These are phyloP conservation scores for Ellobium chinense DNA, from an alignment of 2,888 invertebrate species.

Conservation along the genomic window DNA sequence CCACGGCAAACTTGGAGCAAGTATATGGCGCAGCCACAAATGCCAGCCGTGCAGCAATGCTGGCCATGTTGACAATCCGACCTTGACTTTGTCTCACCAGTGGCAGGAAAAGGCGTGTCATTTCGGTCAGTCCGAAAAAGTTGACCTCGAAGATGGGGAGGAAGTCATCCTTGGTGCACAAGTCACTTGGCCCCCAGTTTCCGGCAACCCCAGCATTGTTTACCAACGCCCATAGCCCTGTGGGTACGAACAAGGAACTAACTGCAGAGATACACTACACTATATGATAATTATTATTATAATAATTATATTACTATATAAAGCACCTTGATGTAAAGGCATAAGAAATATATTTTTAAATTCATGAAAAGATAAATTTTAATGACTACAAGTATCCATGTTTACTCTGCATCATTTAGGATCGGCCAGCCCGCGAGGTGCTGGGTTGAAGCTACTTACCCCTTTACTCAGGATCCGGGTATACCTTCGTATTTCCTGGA, in stretches of 20 bases:
- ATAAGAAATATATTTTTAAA: too few relatives aligned
- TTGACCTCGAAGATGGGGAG: not conserved
- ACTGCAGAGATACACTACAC: too few relatives aligned
- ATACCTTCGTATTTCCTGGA: too few relatives aligned
- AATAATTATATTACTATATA: too few relatives aligned
- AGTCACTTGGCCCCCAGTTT: constrained; percentile 70
- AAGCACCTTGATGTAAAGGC: too few relatives aligned
- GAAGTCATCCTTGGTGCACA: constrained; percentile 55
- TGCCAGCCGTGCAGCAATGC: constrained; percentile 27
- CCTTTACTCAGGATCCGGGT: too few relatives aligned
- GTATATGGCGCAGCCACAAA: constrained; percentile 38
- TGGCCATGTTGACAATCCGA: constrained; percentile 5
- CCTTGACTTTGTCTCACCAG: constrained; percentile 7
- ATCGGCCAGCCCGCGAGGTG: too few relatives aligned
- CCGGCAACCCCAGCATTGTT: constrained; percentile 72
- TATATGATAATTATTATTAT: not conserved
- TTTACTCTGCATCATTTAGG: too few relatives aligned
- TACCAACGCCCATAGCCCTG: constrained; percentile 73
- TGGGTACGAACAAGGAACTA: not conserved
- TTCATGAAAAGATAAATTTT: too few relatives aligned
- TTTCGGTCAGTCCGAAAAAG: not conserved
- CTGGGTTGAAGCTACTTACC: too few relatives aligned
- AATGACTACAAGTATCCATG: too few relatives aligned
- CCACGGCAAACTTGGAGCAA: constrained; percentile 39
- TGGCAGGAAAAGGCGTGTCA: constrained; percentile 11